Base-by-base conservation (phyloP, 2,888 invertebrate genomes). In the Oscheius sp. region DNA sequence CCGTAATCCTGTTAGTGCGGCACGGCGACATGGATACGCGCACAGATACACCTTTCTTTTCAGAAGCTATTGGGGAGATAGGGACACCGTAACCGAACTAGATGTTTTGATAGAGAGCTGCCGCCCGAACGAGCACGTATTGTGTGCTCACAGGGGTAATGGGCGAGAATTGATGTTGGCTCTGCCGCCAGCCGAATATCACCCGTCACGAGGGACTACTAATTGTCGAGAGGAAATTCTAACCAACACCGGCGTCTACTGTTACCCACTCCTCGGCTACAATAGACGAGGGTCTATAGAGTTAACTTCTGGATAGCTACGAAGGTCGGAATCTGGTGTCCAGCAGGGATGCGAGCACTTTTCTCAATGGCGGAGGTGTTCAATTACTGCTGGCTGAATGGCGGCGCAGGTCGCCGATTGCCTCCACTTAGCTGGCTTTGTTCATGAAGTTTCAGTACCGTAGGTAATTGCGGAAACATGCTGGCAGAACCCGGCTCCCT, bases 1-100 rank as follows among this genome's bases (percentile, higher is more conserved):
- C 56, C 66, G 66, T 72, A 72, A 72, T 72, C 72, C 72, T 72
- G 72, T 72, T 72, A 72, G 72, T 52, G 43, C 66, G 72, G 27
- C n/a, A 63, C 35, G 52, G 23, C 72, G 66, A 66, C 27, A 66
- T 66, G 66, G 66, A 66, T 66, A 66, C 52, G 66, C 49, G 21
- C 21, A 69, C 5, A n/a, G 68, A 49, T 56, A 59, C 46, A 56
- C 58, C 55, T 27, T 46, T 58, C 61, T n/a, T 43, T 18, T 13
- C 16, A 41, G 35, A 35, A 35, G 13, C 61, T 61, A 41, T 21
- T 21, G 43, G 13, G 61, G 52, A n/a, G 46, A 46, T 23, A 52
- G 21, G 52, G 66, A 52, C 66, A 66, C 66, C 49, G 52, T 66
- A 66, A 66, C 52, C 66, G 52, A 66, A 52, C 66, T 66, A 52